Evolutionary conservation across 2,113 vertebrate genomes (phyloP).

Genomic region (Bufo bufo): DNA sequence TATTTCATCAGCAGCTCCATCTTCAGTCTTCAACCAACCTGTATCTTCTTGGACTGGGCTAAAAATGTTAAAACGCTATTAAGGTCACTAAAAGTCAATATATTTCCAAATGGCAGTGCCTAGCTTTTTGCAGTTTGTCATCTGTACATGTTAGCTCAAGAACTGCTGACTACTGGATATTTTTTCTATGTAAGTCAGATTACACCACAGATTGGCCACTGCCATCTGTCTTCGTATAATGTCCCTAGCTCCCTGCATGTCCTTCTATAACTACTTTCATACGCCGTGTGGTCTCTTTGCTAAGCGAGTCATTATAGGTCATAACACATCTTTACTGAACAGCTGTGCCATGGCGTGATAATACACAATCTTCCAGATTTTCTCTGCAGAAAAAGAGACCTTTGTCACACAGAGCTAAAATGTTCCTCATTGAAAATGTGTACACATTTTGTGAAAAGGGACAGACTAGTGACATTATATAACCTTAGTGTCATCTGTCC

Average conservation of each 20-base stretch:
- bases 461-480: constrained; percentile 45
- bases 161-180: background rate
- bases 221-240: constrained; percentile 10
- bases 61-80: background rate
- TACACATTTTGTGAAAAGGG: background rate
- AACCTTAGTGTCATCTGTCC: constrained; percentile 44
- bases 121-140: background rate
- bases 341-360: constrained; percentile 44
- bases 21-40: background rate
- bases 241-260: constrained; percentile 12
- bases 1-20: background rate
- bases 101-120: background rate
- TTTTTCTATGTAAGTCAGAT: constrained; percentile 2
- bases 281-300: constrained; percentile 22
- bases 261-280: constrained; percentile 27
- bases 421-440: constrained; percentile 14
- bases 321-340: constrained; percentile 37
- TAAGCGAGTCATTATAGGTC: constrained; percentile 39
- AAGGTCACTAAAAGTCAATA: background rate
- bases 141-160: background rate
- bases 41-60: background rate
- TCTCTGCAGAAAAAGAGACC: constrained; percentile 35
- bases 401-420: constrained; percentile 8
- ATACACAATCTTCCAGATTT: constrained; percentile 40
- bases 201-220: background rate